Evolutionary conservation across 2,797 vertebrate species (phyloP).

Genomic region (Crax fasciolata): DNA sequence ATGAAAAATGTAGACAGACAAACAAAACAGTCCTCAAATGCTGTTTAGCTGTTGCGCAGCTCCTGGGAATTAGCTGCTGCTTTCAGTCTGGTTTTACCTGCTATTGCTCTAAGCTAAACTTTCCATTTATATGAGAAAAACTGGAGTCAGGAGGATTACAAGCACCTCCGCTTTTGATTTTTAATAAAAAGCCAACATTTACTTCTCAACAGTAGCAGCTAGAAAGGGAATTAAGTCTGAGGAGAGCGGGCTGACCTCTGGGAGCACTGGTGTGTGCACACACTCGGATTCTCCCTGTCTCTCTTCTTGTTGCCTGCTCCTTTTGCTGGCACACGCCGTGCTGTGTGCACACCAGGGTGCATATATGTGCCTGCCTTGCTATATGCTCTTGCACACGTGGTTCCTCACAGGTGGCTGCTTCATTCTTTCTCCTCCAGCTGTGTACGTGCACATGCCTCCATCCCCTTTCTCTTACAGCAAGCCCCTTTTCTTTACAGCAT

Average conservation of each 20-base stretch:
- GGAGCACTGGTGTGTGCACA: neutral
- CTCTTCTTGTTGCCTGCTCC: neutral
- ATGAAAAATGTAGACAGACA: slow-evolving; percentile 51
- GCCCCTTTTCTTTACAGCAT: neutral
- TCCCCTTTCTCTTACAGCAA: neutral
- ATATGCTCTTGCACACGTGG: rapidly evolving
- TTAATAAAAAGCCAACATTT: slow-evolving; percentile 85
- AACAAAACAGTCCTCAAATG: slow-evolving; percentile 60
- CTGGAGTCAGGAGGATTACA: slow-evolving; percentile 82
- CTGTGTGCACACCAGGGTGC: neutral
- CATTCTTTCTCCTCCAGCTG: rapidly evolving
- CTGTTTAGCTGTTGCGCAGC: slow-evolving; percentile 70
- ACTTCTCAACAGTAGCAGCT: slow-evolving; percentile 82
- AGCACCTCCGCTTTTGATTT: slow-evolving; percentile 83
- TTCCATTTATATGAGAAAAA: slow-evolving; percentile 84
- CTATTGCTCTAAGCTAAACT: slow-evolving; percentile 84
- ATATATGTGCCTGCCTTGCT: neutral
- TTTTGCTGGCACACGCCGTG: neutral
- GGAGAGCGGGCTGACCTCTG: slow-evolving; percentile 82
- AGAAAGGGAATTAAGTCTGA: slow-evolving; percentile 83
- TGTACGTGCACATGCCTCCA: neutral
- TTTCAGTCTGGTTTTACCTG: slow-evolving; percentile 81
- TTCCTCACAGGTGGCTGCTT: neutral
- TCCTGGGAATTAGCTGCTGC: slow-evolving; percentile 75
- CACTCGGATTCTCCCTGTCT: neutral